Conservation (phyloP, 92 coral and sea anemone genomes). For the Ricordea florida region DNA sequence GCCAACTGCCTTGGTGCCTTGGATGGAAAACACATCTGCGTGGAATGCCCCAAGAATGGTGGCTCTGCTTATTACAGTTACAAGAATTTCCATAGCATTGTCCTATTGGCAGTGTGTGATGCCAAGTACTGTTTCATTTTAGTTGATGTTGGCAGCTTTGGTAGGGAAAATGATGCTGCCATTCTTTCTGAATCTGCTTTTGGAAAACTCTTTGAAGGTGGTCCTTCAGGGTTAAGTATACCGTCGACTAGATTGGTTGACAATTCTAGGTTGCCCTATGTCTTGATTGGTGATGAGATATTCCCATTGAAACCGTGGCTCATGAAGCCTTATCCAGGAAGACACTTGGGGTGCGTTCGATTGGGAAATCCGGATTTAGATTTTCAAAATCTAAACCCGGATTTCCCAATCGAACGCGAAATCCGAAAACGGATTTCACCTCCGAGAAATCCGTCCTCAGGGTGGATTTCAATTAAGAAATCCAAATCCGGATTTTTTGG, state of each 20-base stretch:
- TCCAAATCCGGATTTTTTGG: no score
- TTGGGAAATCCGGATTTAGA: no score
- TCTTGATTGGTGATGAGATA: conserved; percentile 35
- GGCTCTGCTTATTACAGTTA: conserved; percentile 65
- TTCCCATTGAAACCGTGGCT: conserved; percentile 65
- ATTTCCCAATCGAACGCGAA: no score
- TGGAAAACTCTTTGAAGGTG: not conserved
- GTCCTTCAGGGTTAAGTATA: not conserved
- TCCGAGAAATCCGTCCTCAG: no score
- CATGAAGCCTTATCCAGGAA: no score
- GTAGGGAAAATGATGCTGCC: conserved; percentile 29
- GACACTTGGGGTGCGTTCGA: no score
- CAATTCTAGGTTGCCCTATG: not conserved
- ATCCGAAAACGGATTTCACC: no score
- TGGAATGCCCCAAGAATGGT: conserved; percentile 61
- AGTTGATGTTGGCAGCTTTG: conserved; percentile 17
- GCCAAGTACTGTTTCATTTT: conserved; percentile 42
- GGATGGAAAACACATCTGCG: conserved; percentile 66
- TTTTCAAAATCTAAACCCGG: no score
- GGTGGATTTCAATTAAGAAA: no score
- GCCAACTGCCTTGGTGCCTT: conserved; percentile 71
- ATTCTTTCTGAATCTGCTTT: not conserved
- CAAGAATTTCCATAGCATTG: conserved; percentile 57
- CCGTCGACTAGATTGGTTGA: not conserved
- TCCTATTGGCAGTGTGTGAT: conserved; percentile 74